Evolutionary conservation across 2,888 invertebrate species (phyloP), one percentile per base, ranked within the genome.

Genomic region (Bruchidius siliquastri): DNA sequence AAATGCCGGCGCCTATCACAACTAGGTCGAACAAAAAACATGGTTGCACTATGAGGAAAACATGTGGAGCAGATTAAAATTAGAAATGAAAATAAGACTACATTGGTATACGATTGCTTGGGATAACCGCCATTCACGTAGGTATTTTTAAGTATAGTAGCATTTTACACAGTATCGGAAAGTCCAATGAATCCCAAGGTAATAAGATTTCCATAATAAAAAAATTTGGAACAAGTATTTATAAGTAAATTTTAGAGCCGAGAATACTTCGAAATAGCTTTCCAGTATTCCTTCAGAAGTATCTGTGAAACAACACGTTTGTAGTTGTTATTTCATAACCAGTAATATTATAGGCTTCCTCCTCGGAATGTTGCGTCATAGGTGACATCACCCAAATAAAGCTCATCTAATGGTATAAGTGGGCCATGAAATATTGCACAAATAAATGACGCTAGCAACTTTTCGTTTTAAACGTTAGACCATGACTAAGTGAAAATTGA

Each of bases 51-150:
- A 49, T 13, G 8, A 8, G 6, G 49, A 49, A 49, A 18, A 49
- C 18, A 49, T 49, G 18, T 18, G 13, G 13, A 49, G 49, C 49
- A 49, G 0, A 49, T 49, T 49, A 49, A 49, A 49, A 49, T 8
- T 49, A 49, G 49, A 13, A 49, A 4, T 72, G 72, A 72, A 67
- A 69, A 72, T 20, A 67, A 69, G 71, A 66, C 69, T 22, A 20
- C n/a, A 18, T 67, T 22, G 67, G 67, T 0, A 49, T 49, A 49
- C 8, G 49, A 49, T 13, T 49, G 13, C 13, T 49, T 8, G 18
- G 18, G 49, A 49, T 49, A 49, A 8, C 49, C 49, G 8, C 26
- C 3, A 4, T 8, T 26, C 3, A 26, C 26, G 26, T 26, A 8
- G 8, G 26, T 26, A 26, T 26, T 26, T 26, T 2, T 26, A 26